Evolutionary conservation across 2,888 invertebrate genomes (phyloP).

Genomic region (Chalcosyrphus nemorum): DNA sequence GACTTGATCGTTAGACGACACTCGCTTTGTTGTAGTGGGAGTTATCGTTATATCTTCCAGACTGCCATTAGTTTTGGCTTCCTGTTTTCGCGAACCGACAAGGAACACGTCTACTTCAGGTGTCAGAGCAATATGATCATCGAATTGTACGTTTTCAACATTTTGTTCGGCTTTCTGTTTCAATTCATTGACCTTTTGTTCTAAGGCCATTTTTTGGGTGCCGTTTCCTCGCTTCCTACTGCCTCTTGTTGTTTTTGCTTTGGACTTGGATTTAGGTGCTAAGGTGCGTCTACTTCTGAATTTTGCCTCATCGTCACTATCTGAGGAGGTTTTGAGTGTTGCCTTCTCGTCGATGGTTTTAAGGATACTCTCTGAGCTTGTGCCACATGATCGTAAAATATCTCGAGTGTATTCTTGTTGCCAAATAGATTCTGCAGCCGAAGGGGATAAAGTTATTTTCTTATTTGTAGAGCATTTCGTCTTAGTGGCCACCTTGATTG

Average conservation of each 20-base stretch:
- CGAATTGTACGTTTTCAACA: neutral
- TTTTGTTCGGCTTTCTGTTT: neutral
- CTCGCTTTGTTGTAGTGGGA: neutral
- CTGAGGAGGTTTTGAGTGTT: constrained; percentile 3
- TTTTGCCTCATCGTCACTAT: constrained; percentile 38
- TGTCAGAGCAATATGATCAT: neutral
- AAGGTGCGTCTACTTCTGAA: neutral
- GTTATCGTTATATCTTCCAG: neutral
- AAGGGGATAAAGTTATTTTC: neutral
- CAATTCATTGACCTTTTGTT: constrained; percentile 3
- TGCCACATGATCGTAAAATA: constrained; percentile 11
- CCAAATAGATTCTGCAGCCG: constrained; percentile 23
- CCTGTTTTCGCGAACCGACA: neutral
- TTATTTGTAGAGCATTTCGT: neutral
- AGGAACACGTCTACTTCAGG: constrained; percentile 6
- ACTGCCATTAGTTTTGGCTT: neutral
- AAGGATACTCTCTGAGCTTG: neutral
- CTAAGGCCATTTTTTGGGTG: neutral
- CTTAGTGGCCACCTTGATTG: neutral
- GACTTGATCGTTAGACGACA: neutral
- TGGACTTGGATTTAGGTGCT: neutral
- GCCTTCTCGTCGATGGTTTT: neutral
- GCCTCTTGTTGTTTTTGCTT: neutral
- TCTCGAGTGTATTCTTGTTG: constrained; percentile 31
- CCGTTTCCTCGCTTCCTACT: neutral